Base-by-base conservation (phyloP, 2,113 vertebrate species). In the Leiothrix lutea region DNA sequence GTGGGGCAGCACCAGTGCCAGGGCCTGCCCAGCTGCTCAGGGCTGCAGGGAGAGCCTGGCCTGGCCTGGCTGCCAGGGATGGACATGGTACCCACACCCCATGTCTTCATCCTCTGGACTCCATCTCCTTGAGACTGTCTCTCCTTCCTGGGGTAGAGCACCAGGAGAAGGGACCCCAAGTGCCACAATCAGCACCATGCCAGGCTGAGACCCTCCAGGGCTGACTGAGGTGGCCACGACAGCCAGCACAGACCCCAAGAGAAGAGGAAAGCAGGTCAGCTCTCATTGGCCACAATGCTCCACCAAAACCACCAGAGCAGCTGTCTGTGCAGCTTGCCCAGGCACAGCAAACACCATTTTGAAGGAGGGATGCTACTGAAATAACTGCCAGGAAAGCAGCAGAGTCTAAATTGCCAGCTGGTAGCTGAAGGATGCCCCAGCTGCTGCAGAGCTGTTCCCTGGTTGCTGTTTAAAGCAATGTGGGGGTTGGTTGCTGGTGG, bases 1-100 rank as follows among this genome's bases (percentile, higher is more conserved):
- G 42, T 0, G 1, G 75, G 77, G 29, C 62, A 51, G 54, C 35
- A 5, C 14, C 0, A 0, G 22, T 0, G 2, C 64, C 69, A 42
- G 75, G 1, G 1, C 62, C 75, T 24, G 44, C 35, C 48, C 0
- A 0, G 69, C 51, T 38, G 65, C 70, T 61, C 0, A 2, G 57
- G 1, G 5, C 53, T 1, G 0, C 54, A 50, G 45, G 35, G 36
- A 42, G 0, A 1, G 12, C 61, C 53, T 12, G 7, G 67, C 35
- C 77, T 3, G 6, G 29, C 2, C 2, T 33, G 44, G n/a, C 51
- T 53, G 69, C 26, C 17, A 60, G 21, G 40, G 24, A 11, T 5
- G 15, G 33, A 28, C 5, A 12, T 12, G n/a, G 4, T 23, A 7
- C 26, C 19, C 42, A 7, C 0, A 9, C 6, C 23, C 48, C 3